Conservation (phyloP, 1,140 invertebrate genomes). For the Phymastichus coffea region DNA sequence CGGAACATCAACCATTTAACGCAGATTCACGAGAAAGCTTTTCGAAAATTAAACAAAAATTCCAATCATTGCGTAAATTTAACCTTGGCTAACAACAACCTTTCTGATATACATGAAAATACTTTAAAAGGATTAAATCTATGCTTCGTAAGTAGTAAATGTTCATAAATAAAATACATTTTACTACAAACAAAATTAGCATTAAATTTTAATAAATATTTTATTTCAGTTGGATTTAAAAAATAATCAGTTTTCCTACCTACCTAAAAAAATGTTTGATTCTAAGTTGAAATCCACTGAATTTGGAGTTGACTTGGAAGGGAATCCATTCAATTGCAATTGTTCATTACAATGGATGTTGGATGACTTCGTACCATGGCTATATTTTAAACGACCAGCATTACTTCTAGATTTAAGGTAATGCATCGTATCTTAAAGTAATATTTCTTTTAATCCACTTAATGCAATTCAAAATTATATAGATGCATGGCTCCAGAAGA, state of each 20-base stretch:
- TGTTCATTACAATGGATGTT: constrained; percentile 49
- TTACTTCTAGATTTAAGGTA: constrained; percentile 46
- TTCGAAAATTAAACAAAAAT: constrained; percentile 34
- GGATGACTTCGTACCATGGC: constrained; percentile 37
- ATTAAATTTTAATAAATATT: constrained; percentile 16
- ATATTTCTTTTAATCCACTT: neutral
- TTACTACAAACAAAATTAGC: neutral
- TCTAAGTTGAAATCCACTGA: constrained; percentile 22
- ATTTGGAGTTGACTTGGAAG: constrained; percentile 43
- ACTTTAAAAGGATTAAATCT: constrained; percentile 36
- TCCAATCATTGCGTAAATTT: constrained; percentile 40
- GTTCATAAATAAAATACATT: constrained; percentile 14
- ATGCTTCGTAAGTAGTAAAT: constrained; percentile 44
- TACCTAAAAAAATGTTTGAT: constrained; percentile 34
- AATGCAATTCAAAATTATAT: neutral
- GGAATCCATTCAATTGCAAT: constrained; percentile 49
- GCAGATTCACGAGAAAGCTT: constrained; percentile 35
- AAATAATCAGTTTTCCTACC: constrained; percentile 40
- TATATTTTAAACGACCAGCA: constrained; percentile 34
- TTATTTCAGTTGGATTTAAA: constrained; percentile 44
- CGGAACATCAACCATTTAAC: constrained; percentile 33
- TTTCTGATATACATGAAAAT: constrained; percentile 33
- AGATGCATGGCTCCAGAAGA: constrained; percentile 41
- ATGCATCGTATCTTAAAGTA: neutral
- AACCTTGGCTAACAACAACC: constrained; percentile 38